Conservation (phyloP, 2,888 invertebrate species). For the Drosophila cracens region DNA sequence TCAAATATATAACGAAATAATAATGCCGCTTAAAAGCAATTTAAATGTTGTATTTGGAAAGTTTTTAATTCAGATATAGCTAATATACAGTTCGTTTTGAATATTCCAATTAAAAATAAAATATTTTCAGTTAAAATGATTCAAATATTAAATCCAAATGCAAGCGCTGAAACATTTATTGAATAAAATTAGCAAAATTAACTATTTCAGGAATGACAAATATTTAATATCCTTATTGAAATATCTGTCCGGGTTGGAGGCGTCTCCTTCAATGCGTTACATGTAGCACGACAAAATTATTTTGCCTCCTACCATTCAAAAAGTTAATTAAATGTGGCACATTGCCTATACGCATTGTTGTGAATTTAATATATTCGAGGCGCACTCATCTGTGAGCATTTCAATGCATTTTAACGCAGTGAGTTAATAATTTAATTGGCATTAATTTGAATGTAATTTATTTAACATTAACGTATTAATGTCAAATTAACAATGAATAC, state of each 20-base stretch:
- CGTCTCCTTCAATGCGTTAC: neutral
- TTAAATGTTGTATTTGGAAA: neutral
- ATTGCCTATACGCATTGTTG: constrained; percentile 19
- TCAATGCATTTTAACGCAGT: constrained; percentile 22
- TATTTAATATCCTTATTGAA: neutral
- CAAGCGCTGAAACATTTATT: neutral
- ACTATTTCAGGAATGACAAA: neutral
- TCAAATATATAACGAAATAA: constrained; percentile 9
- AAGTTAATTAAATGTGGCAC: constrained; percentile 19
- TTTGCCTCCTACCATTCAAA: neutral
- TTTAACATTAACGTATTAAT: constrained; percentile 28
- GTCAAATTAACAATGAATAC: constrained; percentile 36
- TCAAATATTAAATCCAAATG: neutral
- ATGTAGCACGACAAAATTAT: no score
- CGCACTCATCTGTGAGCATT: constrained; percentile 34
- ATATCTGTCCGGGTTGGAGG: neutral
- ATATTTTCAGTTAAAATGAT: neutral
- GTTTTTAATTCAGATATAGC: neutral
- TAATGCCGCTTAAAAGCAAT: neutral
- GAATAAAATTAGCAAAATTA: neutral
- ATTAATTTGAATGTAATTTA: constrained; percentile 42
- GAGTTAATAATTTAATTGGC: constrained; percentile 48
- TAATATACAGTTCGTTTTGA: neutral
- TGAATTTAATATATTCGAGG: constrained; percentile 24
- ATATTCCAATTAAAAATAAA: neutral